Evolutionary conservation across 2,888 invertebrate genomes (phyloP).

Genomic region (Ophraella communa): DNA sequence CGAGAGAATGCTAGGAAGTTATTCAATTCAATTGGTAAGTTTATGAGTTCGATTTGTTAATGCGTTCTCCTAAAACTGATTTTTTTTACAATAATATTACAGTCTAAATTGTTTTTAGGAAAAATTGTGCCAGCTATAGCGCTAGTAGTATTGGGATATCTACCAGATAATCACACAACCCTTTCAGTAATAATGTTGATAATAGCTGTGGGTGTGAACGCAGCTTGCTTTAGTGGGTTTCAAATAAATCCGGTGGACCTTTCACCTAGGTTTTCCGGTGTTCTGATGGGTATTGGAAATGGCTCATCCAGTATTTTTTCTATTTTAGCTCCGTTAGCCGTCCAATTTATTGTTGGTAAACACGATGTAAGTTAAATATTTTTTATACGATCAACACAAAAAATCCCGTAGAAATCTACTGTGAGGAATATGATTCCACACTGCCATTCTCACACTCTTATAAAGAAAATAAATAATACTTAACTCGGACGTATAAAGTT

Average conservation of each 20-base stretch:
- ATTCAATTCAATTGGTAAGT: conserved; percentile 62
- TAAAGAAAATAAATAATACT: no score
- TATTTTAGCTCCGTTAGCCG: conserved; percentile 77
- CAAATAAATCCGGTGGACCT: conserved; percentile 84
- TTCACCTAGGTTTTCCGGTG: conserved; percentile 83
- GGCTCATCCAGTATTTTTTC: conserved; percentile 80
- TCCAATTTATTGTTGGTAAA: conserved; percentile 69
- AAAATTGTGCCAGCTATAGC: conserved; percentile 53
- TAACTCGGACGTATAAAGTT: no score
- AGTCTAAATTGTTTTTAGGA: conserved; percentile 52
- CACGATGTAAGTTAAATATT: conserved; percentile 70
- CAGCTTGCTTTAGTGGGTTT: conserved; percentile 77
- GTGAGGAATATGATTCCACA: no score
- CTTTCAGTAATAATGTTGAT: conserved; percentile 72
- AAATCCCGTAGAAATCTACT: no score
- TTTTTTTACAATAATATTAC: not conserved
- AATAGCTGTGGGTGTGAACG: conserved; percentile 77
- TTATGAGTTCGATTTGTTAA: no score
- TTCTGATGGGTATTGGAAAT: conserved; percentile 86
- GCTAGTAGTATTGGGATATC: conserved; percentile 43
- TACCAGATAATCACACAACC: conserved; percentile 36
- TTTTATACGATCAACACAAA: no score
- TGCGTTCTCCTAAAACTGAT: no score
- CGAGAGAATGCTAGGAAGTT: conserved; percentile 62
- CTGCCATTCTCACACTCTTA: no score